Percentiles rank a stretch among this genome's conserved stretches.
phyloP scores from a whole-genome alignment of 2,888 invertebrate species.

The Andrena haemorrhoa region DNA sequence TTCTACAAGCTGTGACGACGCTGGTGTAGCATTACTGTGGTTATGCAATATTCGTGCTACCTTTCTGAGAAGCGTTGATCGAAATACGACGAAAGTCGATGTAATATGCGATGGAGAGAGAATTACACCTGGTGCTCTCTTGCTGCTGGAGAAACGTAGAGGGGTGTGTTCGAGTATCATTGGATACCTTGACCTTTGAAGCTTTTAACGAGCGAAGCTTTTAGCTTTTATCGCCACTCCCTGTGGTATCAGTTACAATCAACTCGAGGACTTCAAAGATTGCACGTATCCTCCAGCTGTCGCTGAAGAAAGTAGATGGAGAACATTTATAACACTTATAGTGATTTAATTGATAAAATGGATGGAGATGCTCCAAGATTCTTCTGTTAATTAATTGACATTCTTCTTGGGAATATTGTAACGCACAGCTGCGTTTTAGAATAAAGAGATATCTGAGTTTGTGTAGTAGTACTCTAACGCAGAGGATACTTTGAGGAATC shows the following conservation, averaged over 20 bases:
- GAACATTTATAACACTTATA: not conserved
- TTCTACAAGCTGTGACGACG: not conserved
- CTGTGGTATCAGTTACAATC: conserved; percentile 46
- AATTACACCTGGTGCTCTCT: not conserved
- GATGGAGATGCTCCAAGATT: too few relatives aligned
- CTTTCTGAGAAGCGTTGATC: not conserved
- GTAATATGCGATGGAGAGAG: not conserved
- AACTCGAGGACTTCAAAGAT: not conserved
- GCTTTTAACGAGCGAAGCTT: conserved; percentile 37
- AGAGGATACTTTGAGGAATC: too few relatives aligned
- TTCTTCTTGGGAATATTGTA: too few relatives aligned
- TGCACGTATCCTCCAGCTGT: not conserved
- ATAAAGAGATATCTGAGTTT: too few relatives aligned
- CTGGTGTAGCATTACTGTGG: conserved; percentile 15
- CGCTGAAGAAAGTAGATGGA: not conserved
- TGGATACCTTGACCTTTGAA: conserved; percentile 24
- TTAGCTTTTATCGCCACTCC: conserved; percentile 52
- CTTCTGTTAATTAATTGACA: too few relatives aligned
- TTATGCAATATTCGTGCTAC: conserved; percentile 11
- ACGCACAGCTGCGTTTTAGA: too few relatives aligned
- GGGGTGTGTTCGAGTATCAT: not conserved
- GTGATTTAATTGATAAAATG: not conserved
- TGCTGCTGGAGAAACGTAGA: not conserved
- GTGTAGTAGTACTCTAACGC: too few relatives aligned
- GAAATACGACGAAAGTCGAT: not conserved